These are phyloP conservation scores for Baryphthengus martii DNA, from an alignment of 2,113 vertebrate genomes.

Conservation along the genomic window DNA sequence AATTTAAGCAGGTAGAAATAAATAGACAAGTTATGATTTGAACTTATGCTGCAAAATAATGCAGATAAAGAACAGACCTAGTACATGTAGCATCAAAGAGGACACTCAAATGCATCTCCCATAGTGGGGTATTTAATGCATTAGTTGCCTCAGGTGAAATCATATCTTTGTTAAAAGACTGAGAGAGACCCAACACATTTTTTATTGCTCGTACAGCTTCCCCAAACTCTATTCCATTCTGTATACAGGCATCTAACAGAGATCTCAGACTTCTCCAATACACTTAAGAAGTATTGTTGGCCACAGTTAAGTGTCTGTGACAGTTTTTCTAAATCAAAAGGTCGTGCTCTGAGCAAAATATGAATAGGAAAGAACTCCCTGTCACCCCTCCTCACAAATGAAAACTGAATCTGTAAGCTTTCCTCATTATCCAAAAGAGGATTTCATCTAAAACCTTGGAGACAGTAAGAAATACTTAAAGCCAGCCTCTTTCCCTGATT, in stretches of 20 bases:
- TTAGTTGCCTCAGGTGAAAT: neutral
- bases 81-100: neutral
- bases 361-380: neutral
- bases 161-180: neutral
- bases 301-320: neutral
- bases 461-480: conserved; percentile 23
- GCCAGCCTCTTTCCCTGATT: conserved; percentile 41
- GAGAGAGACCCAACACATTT: neutral
- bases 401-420: neutral
- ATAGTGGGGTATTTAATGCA: neutral
- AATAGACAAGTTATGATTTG: neutral
- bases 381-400: neutral
- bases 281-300: neutral
- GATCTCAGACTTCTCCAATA: neutral
- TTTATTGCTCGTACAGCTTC: neutral
- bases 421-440: conserved; percentile 28
- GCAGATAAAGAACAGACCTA: neutral
- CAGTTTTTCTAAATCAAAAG: neutral
- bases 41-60: neutral
- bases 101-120: neutral
- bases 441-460: conserved; percentile 36
- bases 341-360: neutral
- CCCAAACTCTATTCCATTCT: neutral
- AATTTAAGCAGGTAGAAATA: neutral
- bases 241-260: neutral